Conservation (phyloP, 1,140 invertebrate genomes). For the Penaeus vannamei region DNA sequence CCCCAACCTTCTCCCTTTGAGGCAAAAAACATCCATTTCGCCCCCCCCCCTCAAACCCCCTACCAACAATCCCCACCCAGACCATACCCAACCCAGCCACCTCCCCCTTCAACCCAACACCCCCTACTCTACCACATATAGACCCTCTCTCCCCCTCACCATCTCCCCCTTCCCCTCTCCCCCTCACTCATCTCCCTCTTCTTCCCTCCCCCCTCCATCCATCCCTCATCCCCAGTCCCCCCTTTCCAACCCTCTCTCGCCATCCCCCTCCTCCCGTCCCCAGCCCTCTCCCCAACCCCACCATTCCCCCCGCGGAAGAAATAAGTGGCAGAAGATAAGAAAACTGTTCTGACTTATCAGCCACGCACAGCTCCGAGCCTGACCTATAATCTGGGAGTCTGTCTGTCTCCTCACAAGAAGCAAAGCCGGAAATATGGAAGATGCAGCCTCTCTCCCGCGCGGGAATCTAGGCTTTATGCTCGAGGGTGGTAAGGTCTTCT, state of each 20-base stretch:
- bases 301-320: neutral
- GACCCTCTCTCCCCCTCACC: no score
- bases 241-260: neutral
- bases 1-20: neutral
- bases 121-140: no score
- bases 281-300: neutral
- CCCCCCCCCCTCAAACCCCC: no score
- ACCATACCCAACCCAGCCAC: neutral
- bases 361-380: constrained; percentile 39
- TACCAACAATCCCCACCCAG: no score
- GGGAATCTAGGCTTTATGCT: neutral
- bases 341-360: constrained; percentile 54
- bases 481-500: no score
- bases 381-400: constrained; percentile 53
- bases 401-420: constrained; percentile 20
- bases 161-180: neutral
- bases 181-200: neutral
- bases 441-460: neutral
- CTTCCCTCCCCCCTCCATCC: neutral
- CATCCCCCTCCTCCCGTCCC: neutral
- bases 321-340: constrained; percentile 30
- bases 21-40: no score
- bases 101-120: no score
- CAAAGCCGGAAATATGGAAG: neutral
- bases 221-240: neutral